These are phyloP conservation scores for Picus viridis DNA, from an alignment of 2,797 vertebrate species.

Conservation along the genomic window DNA sequence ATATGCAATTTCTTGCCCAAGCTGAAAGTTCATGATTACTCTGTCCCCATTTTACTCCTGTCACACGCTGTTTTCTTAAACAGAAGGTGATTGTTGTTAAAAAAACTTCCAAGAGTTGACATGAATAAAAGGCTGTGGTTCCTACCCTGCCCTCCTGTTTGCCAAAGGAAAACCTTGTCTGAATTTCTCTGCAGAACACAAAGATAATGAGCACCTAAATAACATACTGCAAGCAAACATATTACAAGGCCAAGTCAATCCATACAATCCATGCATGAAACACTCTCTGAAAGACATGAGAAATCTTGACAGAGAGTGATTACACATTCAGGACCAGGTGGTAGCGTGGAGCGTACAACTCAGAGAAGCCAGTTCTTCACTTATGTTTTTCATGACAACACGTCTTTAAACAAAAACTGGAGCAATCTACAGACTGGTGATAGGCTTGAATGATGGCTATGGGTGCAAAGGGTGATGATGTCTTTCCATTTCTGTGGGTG, in stretches of 20 bases:
- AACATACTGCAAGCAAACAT: neutral
- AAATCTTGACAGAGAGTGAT: neutral
- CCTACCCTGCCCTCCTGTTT: slow-evolving; percentile 6
- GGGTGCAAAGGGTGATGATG: neutral
- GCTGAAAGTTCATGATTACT: slow-evolving; percentile 9
- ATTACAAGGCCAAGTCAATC: neutral
- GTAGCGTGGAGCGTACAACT: neutral
- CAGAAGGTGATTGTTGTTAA: neutral
- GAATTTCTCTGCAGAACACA: neutral
- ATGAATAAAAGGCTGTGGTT: neutral
- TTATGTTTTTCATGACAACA: neutral
- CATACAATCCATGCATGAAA: neutral
- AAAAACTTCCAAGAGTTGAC: neutral
- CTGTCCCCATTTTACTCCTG: neutral
- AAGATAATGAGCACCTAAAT: slow-evolving; percentile 27
- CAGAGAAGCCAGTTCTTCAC: neutral
- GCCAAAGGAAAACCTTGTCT: slow-evolving; percentile 15
- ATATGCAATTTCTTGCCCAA: neutral
- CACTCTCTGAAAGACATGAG: neutral
- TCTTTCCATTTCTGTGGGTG: neutral
- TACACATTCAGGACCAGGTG: neutral
- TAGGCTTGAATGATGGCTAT: neutral
- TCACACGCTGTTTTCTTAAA: slow-evolving; percentile 21
- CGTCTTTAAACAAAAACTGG: neutral
- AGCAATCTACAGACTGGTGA: neutral